These are phyloP conservation scores for Pyrrhosoma nymphula DNA, from an alignment of 2,888 invertebrate genomes.

Conservation along the genomic window DNA sequence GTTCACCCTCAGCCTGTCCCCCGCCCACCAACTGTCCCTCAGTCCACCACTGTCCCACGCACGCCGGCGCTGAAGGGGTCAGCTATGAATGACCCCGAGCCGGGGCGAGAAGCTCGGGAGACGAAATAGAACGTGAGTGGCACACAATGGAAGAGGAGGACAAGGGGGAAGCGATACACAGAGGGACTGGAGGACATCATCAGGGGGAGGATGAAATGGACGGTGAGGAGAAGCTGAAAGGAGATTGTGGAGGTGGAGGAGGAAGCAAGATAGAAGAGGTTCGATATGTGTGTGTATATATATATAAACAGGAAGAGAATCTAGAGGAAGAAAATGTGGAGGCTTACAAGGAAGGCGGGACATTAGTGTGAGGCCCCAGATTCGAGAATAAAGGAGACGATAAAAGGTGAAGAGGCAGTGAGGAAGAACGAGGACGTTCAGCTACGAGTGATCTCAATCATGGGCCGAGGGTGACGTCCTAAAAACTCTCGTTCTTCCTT, in stretches of 20 bases:
- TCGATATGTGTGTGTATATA: too few species aligned
- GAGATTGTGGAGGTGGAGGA: background rate
- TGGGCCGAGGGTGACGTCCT: background rate
- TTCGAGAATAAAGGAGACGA: background rate
- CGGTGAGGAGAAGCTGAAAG: background rate
- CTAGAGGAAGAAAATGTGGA: background rate
- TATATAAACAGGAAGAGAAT: background rate
- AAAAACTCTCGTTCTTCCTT: too few species aligned
- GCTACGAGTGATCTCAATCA: background rate
- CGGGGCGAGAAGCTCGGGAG: background rate
- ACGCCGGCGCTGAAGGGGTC: background rate
- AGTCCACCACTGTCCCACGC: background rate
- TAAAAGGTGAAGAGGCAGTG: background rate
- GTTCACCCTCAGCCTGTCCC: background rate
- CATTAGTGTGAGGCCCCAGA: too few species aligned
- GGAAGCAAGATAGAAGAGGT: background rate
- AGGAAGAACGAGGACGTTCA: background rate
- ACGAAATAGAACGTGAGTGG: background rate
- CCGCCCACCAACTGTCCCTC: background rate
- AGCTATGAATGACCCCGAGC: conserved; percentile 43
- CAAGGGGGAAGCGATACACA: conserved; percentile 6
- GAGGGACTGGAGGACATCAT: background rate
- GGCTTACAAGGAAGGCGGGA: background rate
- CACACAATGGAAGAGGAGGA: conserved; percentile 34
- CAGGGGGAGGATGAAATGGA: background rate